phyloP scores from a whole-genome alignment of 1,140 invertebrate genomes.

The Pogonomyrmex barbatus region DNA sequence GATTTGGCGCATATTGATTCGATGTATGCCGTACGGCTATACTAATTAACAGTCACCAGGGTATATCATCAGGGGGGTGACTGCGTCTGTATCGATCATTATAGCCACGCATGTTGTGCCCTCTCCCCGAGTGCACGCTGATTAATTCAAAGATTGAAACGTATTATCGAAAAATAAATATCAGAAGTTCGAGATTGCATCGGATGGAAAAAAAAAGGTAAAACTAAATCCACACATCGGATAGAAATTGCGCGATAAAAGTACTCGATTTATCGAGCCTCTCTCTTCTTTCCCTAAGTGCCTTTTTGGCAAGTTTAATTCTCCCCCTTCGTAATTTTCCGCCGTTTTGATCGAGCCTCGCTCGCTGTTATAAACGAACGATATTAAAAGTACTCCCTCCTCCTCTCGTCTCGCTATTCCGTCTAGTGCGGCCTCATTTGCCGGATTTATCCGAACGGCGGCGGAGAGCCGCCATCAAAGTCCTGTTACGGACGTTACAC shows the following conservation, averaged over 20 bases:
- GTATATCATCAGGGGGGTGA: background rate
- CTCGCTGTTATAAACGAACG: background rate
- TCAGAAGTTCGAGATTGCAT: background rate
- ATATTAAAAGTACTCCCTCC: background rate
- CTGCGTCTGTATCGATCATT: conserved; percentile 15
- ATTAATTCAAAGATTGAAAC: conserved; percentile 12
- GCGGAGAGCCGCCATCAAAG: conserved; percentile 1
- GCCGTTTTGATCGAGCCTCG: background rate
- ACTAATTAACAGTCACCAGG: conserved; percentile 54
- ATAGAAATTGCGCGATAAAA: background rate
- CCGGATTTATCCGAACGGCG: conserved; percentile 5
- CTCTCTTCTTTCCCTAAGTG: too few species aligned
- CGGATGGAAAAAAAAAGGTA: background rate
- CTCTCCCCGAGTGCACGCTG: background rate
- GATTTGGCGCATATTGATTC: conserved; percentile 41
- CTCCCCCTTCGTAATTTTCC: background rate
- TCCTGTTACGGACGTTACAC: conserved; percentile 20
- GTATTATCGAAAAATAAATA: background rate
- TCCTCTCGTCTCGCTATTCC: background rate
- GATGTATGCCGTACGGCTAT: background rate
- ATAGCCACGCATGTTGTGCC: background rate
- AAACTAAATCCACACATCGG: background rate
- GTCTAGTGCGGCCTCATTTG: background rate
- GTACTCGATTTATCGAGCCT: background rate
- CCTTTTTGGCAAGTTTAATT: conserved; percentile 3